Conservation (phyloP, 1,140 invertebrate genomes). For the Drosophila oshimai region DNA sequence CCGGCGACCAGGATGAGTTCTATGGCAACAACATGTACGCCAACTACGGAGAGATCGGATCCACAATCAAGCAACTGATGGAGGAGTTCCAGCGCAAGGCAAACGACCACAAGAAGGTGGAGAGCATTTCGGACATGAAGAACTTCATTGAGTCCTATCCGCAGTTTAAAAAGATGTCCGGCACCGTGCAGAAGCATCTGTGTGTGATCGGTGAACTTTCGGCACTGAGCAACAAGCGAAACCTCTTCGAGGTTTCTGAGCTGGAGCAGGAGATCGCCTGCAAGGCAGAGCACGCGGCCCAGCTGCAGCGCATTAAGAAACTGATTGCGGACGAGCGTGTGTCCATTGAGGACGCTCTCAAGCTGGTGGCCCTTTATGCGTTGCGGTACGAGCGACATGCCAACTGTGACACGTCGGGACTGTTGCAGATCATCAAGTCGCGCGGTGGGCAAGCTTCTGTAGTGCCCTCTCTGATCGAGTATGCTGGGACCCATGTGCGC, state of each 20-base stretch:
- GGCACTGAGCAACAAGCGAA: slow-evolving; percentile 89
- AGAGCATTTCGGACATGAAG: slow-evolving; percentile 99
- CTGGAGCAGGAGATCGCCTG: slow-evolving; percentile 97
- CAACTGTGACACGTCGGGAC: slow-evolving; percentile 90
- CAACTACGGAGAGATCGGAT: slow-evolving; percentile 99
- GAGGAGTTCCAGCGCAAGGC: slow-evolving; percentile 98
- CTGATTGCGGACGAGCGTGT: slow-evolving; percentile 89
- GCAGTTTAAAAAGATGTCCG: slow-evolving; percentile 99
- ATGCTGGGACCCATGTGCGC: slow-evolving; percentile 89
- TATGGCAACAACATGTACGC: slow-evolving; percentile 97
- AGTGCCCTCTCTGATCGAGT: slow-evolving; percentile 89
- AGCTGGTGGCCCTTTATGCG: slow-evolving; percentile 96
- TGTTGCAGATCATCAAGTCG: slow-evolving; percentile 89
- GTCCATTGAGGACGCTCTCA: slow-evolving; percentile 90
- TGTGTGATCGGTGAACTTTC: slow-evolving; percentile 98
- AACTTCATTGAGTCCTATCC: slow-evolving; percentile 99
- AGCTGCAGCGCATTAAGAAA: slow-evolving; percentile 90
- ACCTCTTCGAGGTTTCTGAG: slow-evolving; percentile 96
- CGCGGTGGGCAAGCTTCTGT: slow-evolving; percentile 86
- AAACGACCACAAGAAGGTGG: slow-evolving; percentile 97
- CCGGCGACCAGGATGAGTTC: slow-evolving; percentile 98
- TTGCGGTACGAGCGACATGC: slow-evolving; percentile 95
- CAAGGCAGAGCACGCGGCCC: slow-evolving; percentile 95
- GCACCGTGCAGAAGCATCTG: slow-evolving; percentile 98
- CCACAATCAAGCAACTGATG: slow-evolving; percentile 98